Conservation (phyloP, 2,888 invertebrate species). For the Perizoma flavofasciatum region DNA sequence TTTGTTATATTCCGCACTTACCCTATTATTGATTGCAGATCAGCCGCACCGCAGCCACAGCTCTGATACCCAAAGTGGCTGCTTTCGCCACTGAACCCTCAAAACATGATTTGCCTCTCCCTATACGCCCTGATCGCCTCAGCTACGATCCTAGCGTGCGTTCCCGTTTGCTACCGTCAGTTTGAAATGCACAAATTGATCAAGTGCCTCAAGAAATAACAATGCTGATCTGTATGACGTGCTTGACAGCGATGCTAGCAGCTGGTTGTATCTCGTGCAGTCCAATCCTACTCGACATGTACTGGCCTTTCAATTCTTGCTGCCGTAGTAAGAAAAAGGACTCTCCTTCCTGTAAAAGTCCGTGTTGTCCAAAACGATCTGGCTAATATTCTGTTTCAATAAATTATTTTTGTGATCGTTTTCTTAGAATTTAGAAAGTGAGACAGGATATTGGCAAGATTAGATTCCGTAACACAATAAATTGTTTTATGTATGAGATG, state of each 20-base stretch:
- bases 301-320: constrained; percentile 43
- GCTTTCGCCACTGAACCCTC: constrained; percentile 11
- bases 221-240: constrained; percentile 63
- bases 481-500: no score
- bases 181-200: constrained; percentile 60
- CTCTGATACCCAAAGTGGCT: constrained; percentile 14
- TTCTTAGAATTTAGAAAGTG: neutral
- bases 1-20: no score
- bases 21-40: constrained; percentile 17
- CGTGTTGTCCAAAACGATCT: constrained; percentile 54
- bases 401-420: constrained; percentile 17
- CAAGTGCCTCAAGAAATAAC: constrained; percentile 61
- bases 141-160: constrained; percentile 68
- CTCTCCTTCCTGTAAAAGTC: constrained; percentile 49
- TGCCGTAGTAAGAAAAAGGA: constrained; percentile 15
- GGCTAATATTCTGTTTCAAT: constrained; percentile 14
- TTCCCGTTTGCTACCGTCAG: constrained; percentile 67
- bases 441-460: no score
- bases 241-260: constrained; percentile 54
- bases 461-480: no score
- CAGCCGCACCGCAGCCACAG: constrained; percentile 13
- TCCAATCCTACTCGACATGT: constrained; percentile 55
- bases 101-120: constrained; percentile 76
- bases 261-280: constrained; percentile 56
- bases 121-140: constrained; percentile 70